phyloP scores from a whole-genome alignment of 2,797 vertebrate species.

The Poeciliopsis paucimaculata region DNA sequence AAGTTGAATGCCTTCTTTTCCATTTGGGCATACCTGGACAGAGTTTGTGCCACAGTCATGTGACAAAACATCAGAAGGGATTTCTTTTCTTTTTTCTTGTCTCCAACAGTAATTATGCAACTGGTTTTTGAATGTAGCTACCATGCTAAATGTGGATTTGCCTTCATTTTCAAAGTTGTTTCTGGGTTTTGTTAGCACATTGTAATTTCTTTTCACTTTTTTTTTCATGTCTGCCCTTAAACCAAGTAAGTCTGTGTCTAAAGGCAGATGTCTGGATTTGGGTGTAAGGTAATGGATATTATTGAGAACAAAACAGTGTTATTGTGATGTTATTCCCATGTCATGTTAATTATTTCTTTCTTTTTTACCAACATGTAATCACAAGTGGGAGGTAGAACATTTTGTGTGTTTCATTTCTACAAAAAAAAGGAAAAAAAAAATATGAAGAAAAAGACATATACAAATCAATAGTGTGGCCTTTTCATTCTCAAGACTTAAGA shows the following conservation, averaged over 20 bases:
- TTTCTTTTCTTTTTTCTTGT: conserved; percentile 51
- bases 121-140: conserved; percentile 86
- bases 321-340: conserved; percentile 80
- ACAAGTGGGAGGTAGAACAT: conserved; percentile 73
- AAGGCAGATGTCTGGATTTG: conserved; percentile 66
- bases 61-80: conserved; percentile 64
- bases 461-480: conserved; percentile 89
- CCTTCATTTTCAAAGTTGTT: conserved; percentile 75
- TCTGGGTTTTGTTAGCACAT: conserved; percentile 60
- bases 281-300: conserved; percentile 73
- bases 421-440: conserved; percentile 69
- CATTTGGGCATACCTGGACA: conserved; percentile 68
- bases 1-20: conserved; percentile 69
- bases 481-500: conserved; percentile 87
- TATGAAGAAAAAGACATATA: conserved; percentile 80
- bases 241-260: conserved; percentile 64
- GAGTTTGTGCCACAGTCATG: conserved; percentile 60
- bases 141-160: conserved; percentile 81
- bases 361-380: conserved; percentile 77
- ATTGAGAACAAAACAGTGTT: conserved; percentile 82
- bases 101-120: conserved; percentile 83
- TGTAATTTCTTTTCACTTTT: conserved; percentile 70
- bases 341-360: conserved; percentile 74
- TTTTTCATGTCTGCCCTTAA: conserved; percentile 63
- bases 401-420: conserved; percentile 78